These are phyloP conservation scores for Pomatorhinus ruficollis DNA, from an alignment of 2,113 vertebrate genomes.

Conservation along the genomic window DNA sequence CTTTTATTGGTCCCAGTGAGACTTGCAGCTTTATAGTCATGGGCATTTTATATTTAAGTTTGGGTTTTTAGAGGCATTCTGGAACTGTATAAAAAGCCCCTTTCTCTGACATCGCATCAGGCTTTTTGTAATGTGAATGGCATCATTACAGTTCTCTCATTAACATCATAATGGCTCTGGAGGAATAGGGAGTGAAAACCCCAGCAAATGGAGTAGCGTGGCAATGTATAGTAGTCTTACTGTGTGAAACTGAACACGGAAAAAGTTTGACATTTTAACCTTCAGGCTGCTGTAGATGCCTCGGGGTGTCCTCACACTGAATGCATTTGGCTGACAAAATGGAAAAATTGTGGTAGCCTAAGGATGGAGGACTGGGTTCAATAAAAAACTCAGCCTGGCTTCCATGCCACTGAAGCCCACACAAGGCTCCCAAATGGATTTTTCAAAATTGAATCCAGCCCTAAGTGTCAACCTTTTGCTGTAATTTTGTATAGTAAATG, in stretches of 20 bases:
- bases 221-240: conserved; percentile 38
- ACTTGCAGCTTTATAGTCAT: background rate
- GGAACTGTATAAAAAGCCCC: conserved; percentile 57
- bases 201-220: conserved; percentile 39
- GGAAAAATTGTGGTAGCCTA: conserved; percentile 49
- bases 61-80: conserved; percentile 43
- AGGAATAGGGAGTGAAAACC: conserved; percentile 53
- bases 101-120: conserved; percentile 57
- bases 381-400: conserved; percentile 43
- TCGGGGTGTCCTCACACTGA: conserved; percentile 14
- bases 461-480: conserved; percentile 20
- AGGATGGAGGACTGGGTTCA: conserved; percentile 39
- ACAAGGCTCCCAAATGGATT: conserved; percentile 37
- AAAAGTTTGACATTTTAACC: conserved; percentile 56
- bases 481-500: conserved; percentile 15
- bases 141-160: conserved; percentile 69
- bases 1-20: background rate
- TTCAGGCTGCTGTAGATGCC: conserved; percentile 49
- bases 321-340: conserved; percentile 33
- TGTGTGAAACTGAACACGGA: background rate
- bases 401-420: conserved; percentile 41
- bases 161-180: conserved; percentile 65
- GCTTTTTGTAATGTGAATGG: conserved; percentile 67
- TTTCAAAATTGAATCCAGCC: conserved; percentile 48
- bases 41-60: conserved; percentile 58